A percentile compares a stretch with the other conserved stretches of the same genome.
Evolutionary conservation across 2,797 vertebrate species (phyloP).

Genomic region (Ciconia nigra): DNA sequence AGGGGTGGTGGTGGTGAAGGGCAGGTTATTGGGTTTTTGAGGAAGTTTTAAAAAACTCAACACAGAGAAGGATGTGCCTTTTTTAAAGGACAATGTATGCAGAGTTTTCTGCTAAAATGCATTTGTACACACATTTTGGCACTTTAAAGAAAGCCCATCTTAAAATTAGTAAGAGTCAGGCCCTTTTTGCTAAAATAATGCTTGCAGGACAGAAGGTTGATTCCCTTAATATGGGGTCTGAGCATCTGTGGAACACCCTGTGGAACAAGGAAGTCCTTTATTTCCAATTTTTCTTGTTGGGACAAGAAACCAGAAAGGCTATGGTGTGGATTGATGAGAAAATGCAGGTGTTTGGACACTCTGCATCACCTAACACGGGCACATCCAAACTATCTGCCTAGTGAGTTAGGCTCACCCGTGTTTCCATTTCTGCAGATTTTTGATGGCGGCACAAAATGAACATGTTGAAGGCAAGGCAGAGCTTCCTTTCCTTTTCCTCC

Average conservation of each 20-base stretch:
- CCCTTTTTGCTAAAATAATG: background rate
- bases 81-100: background rate
- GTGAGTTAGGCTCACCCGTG: fast-evolving
- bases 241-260: background rate
- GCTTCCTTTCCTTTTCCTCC: background rate
- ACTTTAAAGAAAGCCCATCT: background rate
- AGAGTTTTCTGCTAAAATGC: background rate
- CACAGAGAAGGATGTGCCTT: background rate
- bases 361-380: fast-evolving
- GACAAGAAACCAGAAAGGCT: background rate
- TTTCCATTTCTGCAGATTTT: background rate
- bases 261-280: background rate
- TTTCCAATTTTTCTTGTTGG: background rate
- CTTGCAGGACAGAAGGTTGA: background rate
- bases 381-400: background rate
- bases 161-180: background rate
- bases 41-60: background rate
- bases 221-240: background rate
- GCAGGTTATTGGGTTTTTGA: background rate
- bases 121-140: background rate
- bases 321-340: background rate
- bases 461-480: background rate
- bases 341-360: background rate
- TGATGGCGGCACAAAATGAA: background rate
- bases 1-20: background rate